phyloP scores from a whole-genome alignment of 2,888 invertebrate genomes.

The Bedellia somnulentella region DNA sequence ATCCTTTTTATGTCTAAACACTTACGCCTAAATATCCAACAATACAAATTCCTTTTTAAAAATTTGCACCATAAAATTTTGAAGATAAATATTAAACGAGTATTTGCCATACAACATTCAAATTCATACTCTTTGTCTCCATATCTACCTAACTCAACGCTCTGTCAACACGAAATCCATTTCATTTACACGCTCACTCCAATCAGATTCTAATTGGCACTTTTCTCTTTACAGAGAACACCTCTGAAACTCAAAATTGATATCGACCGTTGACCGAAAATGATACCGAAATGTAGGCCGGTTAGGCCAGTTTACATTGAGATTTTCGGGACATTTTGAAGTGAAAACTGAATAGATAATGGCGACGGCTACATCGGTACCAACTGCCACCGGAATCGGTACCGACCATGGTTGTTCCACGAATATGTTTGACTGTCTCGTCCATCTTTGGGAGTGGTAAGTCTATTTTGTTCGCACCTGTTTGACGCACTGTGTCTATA shows the following conservation, averaged over 20 bases:
- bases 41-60: too few relatives aligned
- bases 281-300: slow-evolving; percentile 10
- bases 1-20: too few relatives aligned
- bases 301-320: slow-evolving; percentile 1
- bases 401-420: slow-evolving; percentile 44
- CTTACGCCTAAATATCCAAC: too few relatives aligned
- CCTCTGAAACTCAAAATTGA: too few relatives aligned
- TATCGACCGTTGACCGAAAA: too few relatives aligned
- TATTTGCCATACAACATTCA: too few relatives aligned
- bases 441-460: slow-evolving; percentile 54
- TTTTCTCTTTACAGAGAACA: slow-evolving; percentile 39
- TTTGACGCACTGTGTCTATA: slow-evolving; percentile 3
- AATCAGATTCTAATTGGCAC: slow-evolving; percentile 27
- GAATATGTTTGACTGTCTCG: slow-evolving; percentile 44
- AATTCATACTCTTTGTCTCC: too few relatives aligned
- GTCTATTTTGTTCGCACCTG: slow-evolving; percentile 12
- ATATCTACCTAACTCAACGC: too few relatives aligned
- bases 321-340: slow-evolving; percentile 3
- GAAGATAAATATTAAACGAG: too few relatives aligned
- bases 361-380: slow-evolving; percentile 41
- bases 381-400: slow-evolving; percentile 38
- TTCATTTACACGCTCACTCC: too few relatives aligned
- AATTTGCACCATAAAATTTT: too few relatives aligned
- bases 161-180: too few relatives aligned
- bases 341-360: slow-evolving; percentile 18